phyloP scores from a whole-genome alignment of 2,113 vertebrate genomes.

The Eudyptes chrysolophus region DNA sequence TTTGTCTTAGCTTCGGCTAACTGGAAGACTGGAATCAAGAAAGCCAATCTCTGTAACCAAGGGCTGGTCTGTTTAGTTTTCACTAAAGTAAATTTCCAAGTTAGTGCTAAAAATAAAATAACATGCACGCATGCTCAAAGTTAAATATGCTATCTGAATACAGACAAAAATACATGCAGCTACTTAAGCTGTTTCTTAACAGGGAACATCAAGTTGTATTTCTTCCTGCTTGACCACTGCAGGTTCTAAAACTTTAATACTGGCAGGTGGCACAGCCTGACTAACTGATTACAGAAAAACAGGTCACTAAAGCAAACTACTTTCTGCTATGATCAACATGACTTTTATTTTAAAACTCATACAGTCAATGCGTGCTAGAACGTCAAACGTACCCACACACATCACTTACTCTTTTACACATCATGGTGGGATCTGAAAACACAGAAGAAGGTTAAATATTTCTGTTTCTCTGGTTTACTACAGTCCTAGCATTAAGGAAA shows the following conservation, averaged over 20 bases:
- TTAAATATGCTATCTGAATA: neutral
- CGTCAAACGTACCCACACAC: neutral
- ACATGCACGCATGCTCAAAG: neutral
- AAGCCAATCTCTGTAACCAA: neutral
- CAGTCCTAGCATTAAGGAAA: neutral
- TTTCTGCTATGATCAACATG: neutral
- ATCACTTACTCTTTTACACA: constrained; percentile 27
- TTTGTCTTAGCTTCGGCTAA: neutral
- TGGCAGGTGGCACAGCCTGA: neutral
- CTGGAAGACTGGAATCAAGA: neutral
- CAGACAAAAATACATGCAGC: neutral
- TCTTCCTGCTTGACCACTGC: neutral
- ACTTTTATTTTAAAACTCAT: neutral
- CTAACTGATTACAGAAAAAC: neutral
- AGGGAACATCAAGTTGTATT: neutral
- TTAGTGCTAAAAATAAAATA: neutral
- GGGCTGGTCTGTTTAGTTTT: neutral
- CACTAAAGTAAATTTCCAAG: neutral
- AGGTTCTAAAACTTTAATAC: neutral
- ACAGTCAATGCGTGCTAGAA: neutral
- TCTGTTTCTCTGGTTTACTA: neutral
- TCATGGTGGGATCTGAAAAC: constrained; percentile 29
- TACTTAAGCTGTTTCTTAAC: neutral
- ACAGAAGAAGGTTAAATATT: constrained; percentile 32
- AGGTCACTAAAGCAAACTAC: neutral